Evolutionary conservation across 2,113 vertebrate species (phyloP).

Genomic region (Arenaria interpres): DNA sequence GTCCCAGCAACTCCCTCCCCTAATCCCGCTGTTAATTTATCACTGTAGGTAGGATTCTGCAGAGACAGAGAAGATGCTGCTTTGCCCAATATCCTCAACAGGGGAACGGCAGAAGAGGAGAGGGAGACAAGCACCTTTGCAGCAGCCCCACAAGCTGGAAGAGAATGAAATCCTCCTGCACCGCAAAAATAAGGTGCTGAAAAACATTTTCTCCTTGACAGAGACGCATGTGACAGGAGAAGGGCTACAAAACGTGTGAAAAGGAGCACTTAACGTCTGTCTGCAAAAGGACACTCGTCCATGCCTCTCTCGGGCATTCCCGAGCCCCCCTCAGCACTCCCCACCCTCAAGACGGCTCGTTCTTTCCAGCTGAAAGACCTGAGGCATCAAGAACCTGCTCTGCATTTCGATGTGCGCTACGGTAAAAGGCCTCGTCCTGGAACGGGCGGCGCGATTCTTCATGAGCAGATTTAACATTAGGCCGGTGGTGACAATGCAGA

Average conservation of each 20-base stretch:
- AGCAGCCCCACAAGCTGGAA: neutral
- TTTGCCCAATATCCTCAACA: neutral
- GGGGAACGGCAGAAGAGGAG: neutral
- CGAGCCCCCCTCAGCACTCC: neutral
- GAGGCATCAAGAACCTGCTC: neutral
- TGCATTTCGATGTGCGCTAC: neutral
- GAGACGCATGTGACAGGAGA: neutral
- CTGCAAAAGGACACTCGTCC: neutral
- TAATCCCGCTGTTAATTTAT: neutral
- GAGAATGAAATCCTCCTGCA: neutral
- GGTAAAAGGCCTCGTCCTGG: neutral
- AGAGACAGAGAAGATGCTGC: neutral
- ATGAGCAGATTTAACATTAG: neutral
- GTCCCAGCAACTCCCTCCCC: neutral
- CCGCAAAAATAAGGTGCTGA: neutral
- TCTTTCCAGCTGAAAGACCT: neutral
- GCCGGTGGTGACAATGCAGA: neutral
- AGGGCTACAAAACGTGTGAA: neutral
- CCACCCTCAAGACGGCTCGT: neutral
- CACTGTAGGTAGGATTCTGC: neutral
- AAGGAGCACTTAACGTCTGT: neutral
- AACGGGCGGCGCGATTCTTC: neutral
- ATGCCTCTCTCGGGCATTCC: accelerated
- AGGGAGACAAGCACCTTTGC: neutral
- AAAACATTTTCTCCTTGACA: neutral